Base-by-base conservation (phyloP, 2,797 vertebrate species). In the Huso huso region DNA sequence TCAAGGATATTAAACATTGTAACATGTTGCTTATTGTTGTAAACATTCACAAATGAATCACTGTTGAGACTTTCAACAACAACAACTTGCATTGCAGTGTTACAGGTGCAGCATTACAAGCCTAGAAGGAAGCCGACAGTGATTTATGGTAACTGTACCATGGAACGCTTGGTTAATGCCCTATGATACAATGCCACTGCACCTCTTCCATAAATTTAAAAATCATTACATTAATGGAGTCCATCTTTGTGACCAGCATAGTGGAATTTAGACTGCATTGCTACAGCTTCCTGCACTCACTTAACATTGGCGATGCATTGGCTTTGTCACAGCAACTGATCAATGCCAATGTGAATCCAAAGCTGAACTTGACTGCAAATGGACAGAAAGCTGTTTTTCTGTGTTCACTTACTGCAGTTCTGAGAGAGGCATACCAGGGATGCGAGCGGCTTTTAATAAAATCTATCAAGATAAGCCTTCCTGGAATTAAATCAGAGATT, bases 291-390 rank as follows among this genome's bases (percentile, higher is more conserved):
- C 37, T 15, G 61, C 51, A 9, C 23, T 61, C 49, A 6, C 60
- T 68, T 82, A 84, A 85, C 80, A 81, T 83, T 80, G 82, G 82
- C 81, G 80, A 79, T 77, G 85, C 78, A 83, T 10, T 10, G 12
- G 51, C 60, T 57, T 12, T 60, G 49, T 58, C 53, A 63, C 66
- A 68, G 64, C 15, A 53, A 11, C 49, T 51, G 64, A 68, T 69
- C 61, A 69, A 66, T 67, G 65, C 52, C 71, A 65, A 6, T 66
- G 48, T 49, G 50, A 73, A 67, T n/a, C 53, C 57, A 69, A 66
- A 10, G 50, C 64, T 66, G 64, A 11, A 51, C 49, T 67, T n/a
- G 18, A 61, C 78, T 74, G 78, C 78, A 79, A 80, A 78, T 78
- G 61, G 61, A 23, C 61, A 62, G 23, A 62, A 74, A 79, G 77